Evolutionary conservation across 2,888 invertebrate genomes (phyloP).

Genomic region (Torymus auratus): DNA sequence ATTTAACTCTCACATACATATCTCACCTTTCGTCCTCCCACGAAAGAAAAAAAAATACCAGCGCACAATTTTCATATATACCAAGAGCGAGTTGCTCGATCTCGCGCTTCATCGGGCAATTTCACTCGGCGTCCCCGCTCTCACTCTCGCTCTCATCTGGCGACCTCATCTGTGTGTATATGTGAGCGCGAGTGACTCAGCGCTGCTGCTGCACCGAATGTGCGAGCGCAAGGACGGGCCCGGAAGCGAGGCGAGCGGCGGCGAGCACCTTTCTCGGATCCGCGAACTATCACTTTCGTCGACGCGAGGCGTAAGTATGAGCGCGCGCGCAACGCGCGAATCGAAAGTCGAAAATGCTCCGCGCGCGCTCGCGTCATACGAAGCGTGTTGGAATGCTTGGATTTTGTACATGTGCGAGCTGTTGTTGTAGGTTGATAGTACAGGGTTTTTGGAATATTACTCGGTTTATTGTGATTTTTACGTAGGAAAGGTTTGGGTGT

Average conservation of each 20-base stretch:
- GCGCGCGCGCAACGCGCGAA: conserved; percentile 63
- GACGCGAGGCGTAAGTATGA: too few species aligned
- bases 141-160: conserved; percentile 35
- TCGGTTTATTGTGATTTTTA: too few species aligned
- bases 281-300: conserved; percentile 74
- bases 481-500: too few species aligned
- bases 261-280: conserved; percentile 73
- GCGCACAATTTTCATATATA: too few species aligned
- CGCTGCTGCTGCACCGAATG: not conserved
- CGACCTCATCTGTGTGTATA: conserved; percentile 24
- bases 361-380: not conserved
- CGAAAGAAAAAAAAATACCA: too few species aligned
- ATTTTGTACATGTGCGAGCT: too few species aligned
- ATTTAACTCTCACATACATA: too few species aligned
- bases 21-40: too few species aligned
- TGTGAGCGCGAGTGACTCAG: conserved; percentile 16
- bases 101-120: conserved; percentile 4
- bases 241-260: conserved; percentile 26
- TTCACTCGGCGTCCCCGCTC: conserved; percentile 8
- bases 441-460: too few species aligned
- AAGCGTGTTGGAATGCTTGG: too few species aligned
- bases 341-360: conserved; percentile 69
- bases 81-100: too few species aligned
- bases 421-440: too few species aligned
- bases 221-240: conserved; percentile 28